Percentiles rank a stretch among this genome's conserved stretches.
Evolutionary conservation across 2,113 vertebrate species (phyloP).

Genomic region (Oryzias woworae): DNA sequence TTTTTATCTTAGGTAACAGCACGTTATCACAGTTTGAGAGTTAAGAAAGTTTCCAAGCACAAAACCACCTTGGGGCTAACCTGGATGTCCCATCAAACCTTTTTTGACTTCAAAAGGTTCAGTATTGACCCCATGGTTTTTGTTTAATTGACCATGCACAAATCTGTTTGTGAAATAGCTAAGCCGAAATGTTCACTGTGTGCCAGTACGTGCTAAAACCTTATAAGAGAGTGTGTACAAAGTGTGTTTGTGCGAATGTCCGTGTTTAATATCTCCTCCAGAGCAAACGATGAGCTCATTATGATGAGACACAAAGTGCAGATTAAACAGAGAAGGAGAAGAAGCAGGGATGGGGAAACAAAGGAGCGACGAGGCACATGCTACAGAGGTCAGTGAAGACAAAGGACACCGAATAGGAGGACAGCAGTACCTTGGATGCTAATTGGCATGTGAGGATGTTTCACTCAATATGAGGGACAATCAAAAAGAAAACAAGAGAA

Average conservation of each 20-base stretch:
- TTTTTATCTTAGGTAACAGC: no score
- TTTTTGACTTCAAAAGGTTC: neutral
- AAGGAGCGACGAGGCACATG: neutral
- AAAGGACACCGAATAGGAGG: constrained; percentile 1
- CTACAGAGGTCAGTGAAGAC: constrained; percentile 1
- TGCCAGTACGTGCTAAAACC: constrained; percentile 1
- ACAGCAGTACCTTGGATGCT: neutral
- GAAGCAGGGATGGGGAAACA: neutral
- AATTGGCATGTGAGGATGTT: no score
- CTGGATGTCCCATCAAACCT: neutral
- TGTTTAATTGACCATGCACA: constrained; percentile 2
- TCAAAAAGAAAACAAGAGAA: no score
- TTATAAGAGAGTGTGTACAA: constrained; percentile 6
- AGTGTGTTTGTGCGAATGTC: constrained; percentile 14
- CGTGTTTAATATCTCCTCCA: constrained; percentile 14
- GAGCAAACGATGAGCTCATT: constrained; percentile 45
- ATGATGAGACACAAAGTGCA: constrained; percentile 50
- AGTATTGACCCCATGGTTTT: neutral
- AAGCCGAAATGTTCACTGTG: constrained; percentile 20
- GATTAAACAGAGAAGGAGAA: constrained; percentile 48
- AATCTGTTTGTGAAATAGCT: constrained; percentile 16
- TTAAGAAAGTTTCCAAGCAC: constrained; percentile 25
- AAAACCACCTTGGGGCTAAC: constrained; percentile 4
- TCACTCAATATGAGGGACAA: no score
- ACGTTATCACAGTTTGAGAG: neutral